Conservation (phyloP, 1,140 invertebrate species). For the Meteorus sp. region DNA sequence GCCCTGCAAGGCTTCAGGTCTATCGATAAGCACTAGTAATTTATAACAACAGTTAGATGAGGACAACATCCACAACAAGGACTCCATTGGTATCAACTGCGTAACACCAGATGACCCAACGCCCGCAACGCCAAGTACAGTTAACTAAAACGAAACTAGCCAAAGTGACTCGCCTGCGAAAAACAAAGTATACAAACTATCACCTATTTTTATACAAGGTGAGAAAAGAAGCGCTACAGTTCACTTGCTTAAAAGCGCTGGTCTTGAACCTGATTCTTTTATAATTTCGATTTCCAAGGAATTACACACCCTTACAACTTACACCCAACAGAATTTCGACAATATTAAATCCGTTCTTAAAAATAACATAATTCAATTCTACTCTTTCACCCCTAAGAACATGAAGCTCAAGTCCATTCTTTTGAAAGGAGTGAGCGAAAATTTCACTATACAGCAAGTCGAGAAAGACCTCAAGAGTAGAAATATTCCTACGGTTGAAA, state of each 20-base stretch:
- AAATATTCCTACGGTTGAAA: conserved; percentile 2
- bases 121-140: too few relatives aligned
- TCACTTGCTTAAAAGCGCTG: not conserved
- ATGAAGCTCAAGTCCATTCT: not conserved
- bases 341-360: not conserved
- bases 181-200: not conserved
- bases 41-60: not conserved
- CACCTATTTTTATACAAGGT: not conserved
- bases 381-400: not conserved
- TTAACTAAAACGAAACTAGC: too few relatives aligned
- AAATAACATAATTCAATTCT: not conserved
- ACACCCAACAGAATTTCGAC: not conserved
- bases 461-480: not conserved
- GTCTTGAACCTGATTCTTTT: not conserved
- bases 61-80: not conserved
- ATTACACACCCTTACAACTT: not conserved
- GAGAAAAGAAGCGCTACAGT: not conserved
- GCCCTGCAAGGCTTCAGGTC: not conserved
- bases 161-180: not conserved
- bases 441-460: not conserved
- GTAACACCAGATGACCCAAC: too few relatives aligned
- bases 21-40: not conserved
- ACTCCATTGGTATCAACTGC: too few relatives aligned
- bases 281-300: not conserved
- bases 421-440: not conserved